Base-by-base conservation (phyloP, 2,113 vertebrate genomes). In the Egretta garzetta region DNA sequence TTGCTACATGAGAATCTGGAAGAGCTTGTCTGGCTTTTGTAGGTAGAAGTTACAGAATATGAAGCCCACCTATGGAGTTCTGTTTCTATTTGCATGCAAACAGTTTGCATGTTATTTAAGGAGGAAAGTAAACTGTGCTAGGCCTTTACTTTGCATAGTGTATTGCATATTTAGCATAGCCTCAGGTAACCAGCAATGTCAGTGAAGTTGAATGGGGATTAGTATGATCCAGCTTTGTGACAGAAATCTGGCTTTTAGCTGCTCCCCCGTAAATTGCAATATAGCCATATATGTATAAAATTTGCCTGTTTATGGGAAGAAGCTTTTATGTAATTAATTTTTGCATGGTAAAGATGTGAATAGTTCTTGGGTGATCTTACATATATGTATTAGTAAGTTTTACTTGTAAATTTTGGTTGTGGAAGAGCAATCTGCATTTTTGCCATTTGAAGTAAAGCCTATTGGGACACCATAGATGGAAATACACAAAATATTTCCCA, bases 281-380 rank as follows among this genome's bases (percentile, higher is more conserved):
- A 8, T 12, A 47, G 14, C 24, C 12, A 13, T 41, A n/a, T 5
- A 12, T 0, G 0, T 33, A 22, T 30, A 55, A 49, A 59, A 63
- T 14, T 6, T 30, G 39, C 4, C 27, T 8, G 0, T 68, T 88
- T 75, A 43, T 23, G 33, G n/a, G 60, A 80, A 84, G 64, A 39
- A 55, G 6, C 4, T 13, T 80, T 88, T 43, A 21, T 27, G 49
- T 52, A 12, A 27, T 49, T 45, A 0, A 4, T 60, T 80, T 80
- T 80, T 76, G 12, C 6, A 7, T 45, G 11, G 10, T 23, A 64
- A 47, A 58, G 24, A 10, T 37, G 16, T 28, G 12, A 68, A 19
- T 41, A 13, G 14, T 30, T 77, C 22, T 84, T 90, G 43, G 14
- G 33, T 64, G 18, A 43, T 70, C 21, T 50, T 52, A n/a, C 2